Evolutionary conservation across 2,888 invertebrate genomes (phyloP).

Genomic region (Meiosimyza decipiens): DNA sequence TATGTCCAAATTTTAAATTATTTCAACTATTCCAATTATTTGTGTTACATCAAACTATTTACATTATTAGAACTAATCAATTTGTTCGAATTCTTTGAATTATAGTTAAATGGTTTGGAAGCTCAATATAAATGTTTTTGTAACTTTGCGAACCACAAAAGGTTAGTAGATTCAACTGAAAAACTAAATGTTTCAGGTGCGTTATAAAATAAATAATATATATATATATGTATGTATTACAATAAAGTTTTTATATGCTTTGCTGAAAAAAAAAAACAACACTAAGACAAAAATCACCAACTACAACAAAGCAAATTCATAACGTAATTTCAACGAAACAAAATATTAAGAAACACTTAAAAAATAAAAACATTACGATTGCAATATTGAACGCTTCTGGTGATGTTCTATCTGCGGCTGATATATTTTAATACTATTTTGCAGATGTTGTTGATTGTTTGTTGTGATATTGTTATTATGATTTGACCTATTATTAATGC

Average conservation of each 20-base stretch:
- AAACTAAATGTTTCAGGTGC: not conserved
- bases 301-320: not conserved
- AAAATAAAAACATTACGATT: conserved; percentile 28
- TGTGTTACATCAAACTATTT: too few species aligned
- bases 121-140: too few species aligned
- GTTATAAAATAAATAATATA: not conserved
- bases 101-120: too few species aligned
- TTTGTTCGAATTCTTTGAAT: too few species aligned
- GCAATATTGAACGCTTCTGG: conserved; percentile 1
- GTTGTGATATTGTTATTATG: conserved; percentile 15
- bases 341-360: conserved; percentile 2
- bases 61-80: too few species aligned
- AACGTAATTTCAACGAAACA: not conserved
- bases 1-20: too few species aligned
- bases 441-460: conserved; percentile 16
- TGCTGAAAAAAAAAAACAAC: not conserved
- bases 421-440: not conserved
- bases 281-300: not conserved
- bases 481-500: conserved; percentile 3
- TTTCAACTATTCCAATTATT: too few species aligned
- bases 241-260: not conserved
- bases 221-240: not conserved
- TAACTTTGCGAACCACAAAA: not conserved
- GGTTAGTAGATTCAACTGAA: not conserved
- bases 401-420: not conserved